These are phyloP conservation scores for Galago senegalensis DNA, from an alignment of 2,797 vertebrate species.

Conservation along the genomic window DNA sequence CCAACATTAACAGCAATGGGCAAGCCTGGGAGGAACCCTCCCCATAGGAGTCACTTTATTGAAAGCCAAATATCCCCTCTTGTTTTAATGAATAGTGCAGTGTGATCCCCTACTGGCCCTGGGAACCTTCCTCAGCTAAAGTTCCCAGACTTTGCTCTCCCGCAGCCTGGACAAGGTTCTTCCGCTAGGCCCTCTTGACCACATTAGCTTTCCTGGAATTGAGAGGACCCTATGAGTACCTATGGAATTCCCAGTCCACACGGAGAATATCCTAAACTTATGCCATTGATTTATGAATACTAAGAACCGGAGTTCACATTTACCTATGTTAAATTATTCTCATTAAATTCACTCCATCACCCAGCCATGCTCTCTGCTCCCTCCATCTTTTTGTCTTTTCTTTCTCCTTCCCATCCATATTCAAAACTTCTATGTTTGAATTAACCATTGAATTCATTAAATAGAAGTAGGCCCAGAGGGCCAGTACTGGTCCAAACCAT, in stretches of 20 bases:
- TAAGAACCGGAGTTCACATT: not conserved
- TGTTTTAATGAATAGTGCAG: not conserved
- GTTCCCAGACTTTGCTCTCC: not conserved
- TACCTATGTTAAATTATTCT: not conserved
- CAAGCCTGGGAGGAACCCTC: not conserved
- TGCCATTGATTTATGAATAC: not conserved
- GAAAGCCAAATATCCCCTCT: not conserved
- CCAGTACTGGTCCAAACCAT: not conserved
- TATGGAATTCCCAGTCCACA: not conserved
- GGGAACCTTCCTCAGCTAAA: not conserved
- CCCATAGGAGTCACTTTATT: not conserved
- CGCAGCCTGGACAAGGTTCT: not conserved
- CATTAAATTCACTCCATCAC: not conserved
- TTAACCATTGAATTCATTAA: constrained; percentile 38
- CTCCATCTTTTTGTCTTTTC: not conserved
- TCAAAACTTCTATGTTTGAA: not conserved
- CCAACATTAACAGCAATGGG: not conserved
- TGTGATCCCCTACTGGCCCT: no score
- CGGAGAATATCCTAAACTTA: not conserved
- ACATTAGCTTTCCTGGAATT: not conserved
- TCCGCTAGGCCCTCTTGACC: not conserved
- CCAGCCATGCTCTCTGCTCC: not conserved
- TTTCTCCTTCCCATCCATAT: not conserved
- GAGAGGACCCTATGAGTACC: not conserved
- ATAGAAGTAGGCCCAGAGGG: not conserved